Evolutionary conservation across 2,888 invertebrate species (phyloP).

Genomic region (Caenorhabditis imperialis): DNA sequence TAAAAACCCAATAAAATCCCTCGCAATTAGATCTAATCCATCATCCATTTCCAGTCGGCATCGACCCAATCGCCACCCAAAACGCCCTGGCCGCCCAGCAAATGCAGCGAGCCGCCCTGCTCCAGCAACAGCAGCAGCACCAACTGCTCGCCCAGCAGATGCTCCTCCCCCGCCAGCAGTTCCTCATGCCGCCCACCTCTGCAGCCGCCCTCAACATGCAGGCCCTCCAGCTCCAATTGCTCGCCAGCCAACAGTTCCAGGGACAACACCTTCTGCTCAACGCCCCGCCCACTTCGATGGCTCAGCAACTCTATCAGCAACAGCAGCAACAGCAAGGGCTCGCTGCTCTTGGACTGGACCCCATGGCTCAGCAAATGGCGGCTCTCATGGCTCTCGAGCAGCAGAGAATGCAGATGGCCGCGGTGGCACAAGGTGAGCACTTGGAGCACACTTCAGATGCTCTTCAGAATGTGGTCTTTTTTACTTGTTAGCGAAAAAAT

Average conservation of each 20-base stretch:
- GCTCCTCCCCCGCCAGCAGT: conserved; percentile 19
- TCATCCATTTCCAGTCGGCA: too few relatives aligned
- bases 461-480: too few relatives aligned
- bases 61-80: conserved; percentile 15
- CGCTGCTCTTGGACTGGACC: conserved; percentile 24
- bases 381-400: conserved; percentile 18
- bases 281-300: background rate
- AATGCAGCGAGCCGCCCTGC: conserved; percentile 18
- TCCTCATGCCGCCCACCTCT: conserved; percentile 34
- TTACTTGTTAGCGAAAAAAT: too few relatives aligned
- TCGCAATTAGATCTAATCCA: too few relatives aligned
- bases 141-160: conserved; percentile 28
- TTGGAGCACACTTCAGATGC: background rate
- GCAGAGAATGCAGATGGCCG: conserved; percentile 20
- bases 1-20: too few relatives aligned
- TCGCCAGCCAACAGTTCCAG: conserved; percentile 16
- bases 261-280: conserved; percentile 9
- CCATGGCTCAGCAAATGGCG: conserved; percentile 19
- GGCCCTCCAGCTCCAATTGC: background rate
- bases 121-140: conserved; percentile 20
- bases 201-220: conserved; percentile 25
- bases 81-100: conserved; percentile 11
- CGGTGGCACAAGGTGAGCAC: conserved; percentile 28
- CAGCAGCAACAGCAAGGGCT: conserved; percentile 32
- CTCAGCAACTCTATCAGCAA: conserved; percentile 2